Base-by-base conservation (phyloP, 2,797 vertebrate genomes). In the Pangasius krempfi region DNA sequence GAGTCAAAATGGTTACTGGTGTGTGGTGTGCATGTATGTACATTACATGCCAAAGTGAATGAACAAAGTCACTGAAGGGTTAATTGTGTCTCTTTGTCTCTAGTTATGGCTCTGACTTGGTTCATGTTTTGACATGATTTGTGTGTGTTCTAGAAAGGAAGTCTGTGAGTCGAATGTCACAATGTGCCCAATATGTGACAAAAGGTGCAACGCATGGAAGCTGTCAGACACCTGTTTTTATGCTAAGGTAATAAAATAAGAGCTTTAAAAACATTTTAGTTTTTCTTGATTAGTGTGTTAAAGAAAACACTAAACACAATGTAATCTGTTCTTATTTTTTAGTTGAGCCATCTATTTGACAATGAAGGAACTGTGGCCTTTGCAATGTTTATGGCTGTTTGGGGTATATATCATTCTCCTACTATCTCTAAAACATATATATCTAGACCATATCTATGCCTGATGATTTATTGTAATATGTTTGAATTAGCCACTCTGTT, bases 301-400 rank as follows among this genome's bases (percentile, higher is more conserved):
- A 75, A 5, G 47, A 33, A 54, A 50, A 25, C 40, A 56, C 12
- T 82, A 58, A 66, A 40, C 10, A 16, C 4, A 44, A 25, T 85
- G 56, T 78, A 5, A 33, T 22, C 56, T 22, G 66, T 82, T 33
- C 30, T 62, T 33, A 10, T 79, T 50, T 78, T 87, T 60, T n/a
- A 99, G 98, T 91, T 99, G 91, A 99, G 97, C 14, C 97, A 97
- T 91, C 95, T 98, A 82, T 97, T 99, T 89, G 98, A 99, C 95
- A 99, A 99, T 13, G 97, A 97, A 88, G 97, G 96, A 68, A 99
- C 98, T 0, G 97, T 99, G 78, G 33, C 96, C 40, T 98, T 99
- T 60, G 98, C 98, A 18, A 97, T 98, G 88, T 96, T 97, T 93
- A 99, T 99, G 98, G 97, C 98, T 0, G 87, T 98, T 89, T 99